Base-by-base conservation (phyloP, 2,113 vertebrate species). In the Pseudorectes ferrugineus region DNA sequence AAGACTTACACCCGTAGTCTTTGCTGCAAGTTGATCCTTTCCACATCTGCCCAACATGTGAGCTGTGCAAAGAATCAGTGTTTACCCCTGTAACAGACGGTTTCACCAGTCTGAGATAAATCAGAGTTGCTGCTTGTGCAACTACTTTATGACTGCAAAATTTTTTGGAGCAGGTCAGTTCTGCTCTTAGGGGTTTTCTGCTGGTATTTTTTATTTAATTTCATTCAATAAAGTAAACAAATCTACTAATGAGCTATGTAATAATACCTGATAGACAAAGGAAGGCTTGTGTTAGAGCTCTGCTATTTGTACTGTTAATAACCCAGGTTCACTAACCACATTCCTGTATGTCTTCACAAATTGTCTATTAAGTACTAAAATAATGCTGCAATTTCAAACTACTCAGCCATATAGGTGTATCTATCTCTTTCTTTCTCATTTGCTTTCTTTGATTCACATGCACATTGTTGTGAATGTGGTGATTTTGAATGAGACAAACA, bases 21-120 rank as follows among this genome's bases (percentile, higher is more conserved):
- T 45, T 65, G 12, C 63, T 90, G 78, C 86, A 96, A 87, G 84
- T 28, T 46, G 91, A 94, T 94, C 58, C 42, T 33, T 20, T 75
- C 33, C 70, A 91, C 87, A 94, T 97, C 92, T 97, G 89, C 65
- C 86, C 55, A 75, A 25, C 93, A 95, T 14, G 25, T 94, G 96
- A 85, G 74, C 71, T 17, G 1, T 63, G 67, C 48, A 46, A 74
- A 94, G 35, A 12, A 29, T 57, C n/a, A 12, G 1, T 43, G 25
- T 79, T 95, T 91, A 48, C 20, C 40, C 14, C 22, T 78, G 23
- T 49, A 82, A 65, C 15, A 83, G 19, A 68, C 8, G 3, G 13
- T 67, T 94, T 81, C 24, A 35, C 31, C 29, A 63, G 31, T 57
- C 35, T n/a, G 25, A 24, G 59, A 80, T 77, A 93, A 89, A 72